Percentiles rank a stretch among this genome's conserved stretches.
phyloP scores from a whole-genome alignment of 2,888 invertebrate species.

The Drosophila seclusa region DNA sequence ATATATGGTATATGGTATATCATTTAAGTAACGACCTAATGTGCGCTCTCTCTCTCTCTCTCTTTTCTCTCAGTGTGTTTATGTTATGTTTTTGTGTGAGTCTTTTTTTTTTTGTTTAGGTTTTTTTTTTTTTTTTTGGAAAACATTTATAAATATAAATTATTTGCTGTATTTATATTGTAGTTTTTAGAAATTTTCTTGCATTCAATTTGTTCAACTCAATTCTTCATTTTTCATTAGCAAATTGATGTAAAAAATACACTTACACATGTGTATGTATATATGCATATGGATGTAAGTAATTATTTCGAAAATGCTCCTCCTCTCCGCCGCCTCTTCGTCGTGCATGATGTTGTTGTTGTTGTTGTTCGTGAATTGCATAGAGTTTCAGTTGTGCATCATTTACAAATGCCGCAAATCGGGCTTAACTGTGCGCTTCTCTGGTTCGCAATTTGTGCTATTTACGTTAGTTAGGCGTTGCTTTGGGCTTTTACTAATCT shows the following conservation, averaged over 20 bases:
- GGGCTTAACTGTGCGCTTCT: constrained; percentile 37
- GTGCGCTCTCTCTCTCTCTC: constrained; percentile 35
- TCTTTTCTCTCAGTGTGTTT: constrained; percentile 25
- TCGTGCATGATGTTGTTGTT: constrained; percentile 16
- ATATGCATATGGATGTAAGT: neutral
- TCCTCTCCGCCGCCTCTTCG: constrained; percentile 9
- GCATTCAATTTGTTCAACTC: constrained; percentile 18
- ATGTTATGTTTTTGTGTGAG: constrained; percentile 22
- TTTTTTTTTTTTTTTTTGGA: constrained; percentile 24
- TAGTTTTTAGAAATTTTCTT: constrained; percentile 24
- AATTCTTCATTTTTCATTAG: constrained; percentile 37
- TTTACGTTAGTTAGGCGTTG: constrained; percentile 59
- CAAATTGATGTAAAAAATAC: constrained; percentile 59
- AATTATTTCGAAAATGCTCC: constrained; percentile 37
- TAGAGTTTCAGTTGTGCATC: constrained; percentile 50
- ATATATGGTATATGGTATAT: constrained; percentile 25
- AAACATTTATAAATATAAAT: constrained; percentile 45
- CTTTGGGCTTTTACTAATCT: constrained; percentile 50
- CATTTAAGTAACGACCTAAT: constrained; percentile 68
- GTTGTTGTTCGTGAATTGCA: constrained; percentile 46
- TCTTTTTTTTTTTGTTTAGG: constrained; percentile 32
- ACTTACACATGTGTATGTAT: constrained; percentile 34
- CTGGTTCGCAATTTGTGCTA: constrained; percentile 60
- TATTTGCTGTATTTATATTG: constrained; percentile 21
- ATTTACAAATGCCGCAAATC: constrained; percentile 20